A percentile compares a stretch with the other conserved stretches of the same genome.
Conservation (phyloP, 2,888 invertebrate genomes). For the Drosophila borborema region DNA sequence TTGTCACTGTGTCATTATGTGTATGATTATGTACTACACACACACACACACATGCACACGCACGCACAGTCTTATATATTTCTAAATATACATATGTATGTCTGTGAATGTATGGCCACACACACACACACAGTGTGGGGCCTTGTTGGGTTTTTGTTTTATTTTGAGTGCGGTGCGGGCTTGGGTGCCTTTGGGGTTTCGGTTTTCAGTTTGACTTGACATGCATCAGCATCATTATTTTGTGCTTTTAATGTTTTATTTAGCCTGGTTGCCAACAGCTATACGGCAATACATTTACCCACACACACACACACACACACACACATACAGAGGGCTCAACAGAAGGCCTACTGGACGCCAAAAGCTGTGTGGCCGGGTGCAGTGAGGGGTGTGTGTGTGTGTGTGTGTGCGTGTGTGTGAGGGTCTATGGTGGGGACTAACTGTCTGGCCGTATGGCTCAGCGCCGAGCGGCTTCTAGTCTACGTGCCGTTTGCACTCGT, state of each 20-base stretch:
- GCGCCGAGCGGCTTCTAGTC: conserved; percentile 42
- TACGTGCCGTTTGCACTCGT: conserved; percentile 67
- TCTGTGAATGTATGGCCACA: conserved; percentile 23
- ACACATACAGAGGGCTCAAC: conserved; percentile 16
- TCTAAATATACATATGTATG: conserved; percentile 4
- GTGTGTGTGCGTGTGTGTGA: too few species aligned
- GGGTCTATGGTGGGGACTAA: neutral
- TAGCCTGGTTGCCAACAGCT: conserved; percentile 70
- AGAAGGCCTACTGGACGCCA: conserved; percentile 38
- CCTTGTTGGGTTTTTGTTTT: conserved; percentile 49
- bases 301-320: conserved; percentile 12
- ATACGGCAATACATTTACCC: conserved; percentile 50
- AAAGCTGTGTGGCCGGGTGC: conserved; percentile 15
- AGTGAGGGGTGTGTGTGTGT: too few species aligned
- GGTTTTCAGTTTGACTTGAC: conserved; percentile 76
- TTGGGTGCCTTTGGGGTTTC: conserved; percentile 65
- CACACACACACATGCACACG: neutral
- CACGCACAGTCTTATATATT: conserved; percentile 18
- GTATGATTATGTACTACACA: conserved; percentile 13
- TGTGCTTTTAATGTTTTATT: conserved; percentile 78
- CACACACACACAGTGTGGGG: conserved; percentile 35
- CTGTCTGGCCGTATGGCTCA: conserved; percentile 56
- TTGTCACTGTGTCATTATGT: conserved; percentile 45
- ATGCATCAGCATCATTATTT: conserved; percentile 78
- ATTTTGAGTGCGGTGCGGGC: conserved; percentile 32